Percentiles rank a stretch among this genome's conserved stretches.
Conservation (phyloP, 2,888 invertebrate species). For the Idaea straminata region DNA sequence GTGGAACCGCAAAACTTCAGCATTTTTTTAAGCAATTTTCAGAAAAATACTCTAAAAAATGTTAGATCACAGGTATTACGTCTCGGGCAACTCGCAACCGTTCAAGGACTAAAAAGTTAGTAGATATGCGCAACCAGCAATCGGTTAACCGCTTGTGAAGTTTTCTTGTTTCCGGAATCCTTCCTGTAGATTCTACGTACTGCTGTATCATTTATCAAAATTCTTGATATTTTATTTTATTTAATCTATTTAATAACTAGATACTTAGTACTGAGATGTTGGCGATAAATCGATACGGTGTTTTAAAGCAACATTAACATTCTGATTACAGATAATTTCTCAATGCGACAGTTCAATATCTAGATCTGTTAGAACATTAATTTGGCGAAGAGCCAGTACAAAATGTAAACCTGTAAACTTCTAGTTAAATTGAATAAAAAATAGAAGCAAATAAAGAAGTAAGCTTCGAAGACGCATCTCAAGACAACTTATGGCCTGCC, state of each 20-base stretch:
- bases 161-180: too few relatives aligned
- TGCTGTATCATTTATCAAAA: not conserved
- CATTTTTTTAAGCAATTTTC: too few relatives aligned
- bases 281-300: conserved; percentile 17
- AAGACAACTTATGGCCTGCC: not conserved
- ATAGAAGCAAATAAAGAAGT: not conserved
- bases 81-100: too few relatives aligned
- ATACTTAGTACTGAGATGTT: not conserved
- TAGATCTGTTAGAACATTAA: conserved; percentile 31
- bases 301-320: conserved; percentile 19
- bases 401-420: not conserved
- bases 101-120: too few relatives aligned
- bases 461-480: not conserved
- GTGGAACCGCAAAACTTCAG: too few relatives aligned
- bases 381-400: conserved; percentile 34
- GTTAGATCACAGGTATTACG: too few relatives aligned
- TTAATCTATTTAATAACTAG: not conserved
- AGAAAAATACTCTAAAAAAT: too few relatives aligned
- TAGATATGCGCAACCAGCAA: too few relatives aligned
- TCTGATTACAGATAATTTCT: conserved; percentile 28
- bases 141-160: too few relatives aligned
- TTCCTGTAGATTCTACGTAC: not conserved
- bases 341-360: conserved; percentile 33
- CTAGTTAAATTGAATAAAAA: not conserved
- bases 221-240: too few relatives aligned